Percentiles rank a stretch among this genome's conserved stretches.
Evolutionary conservation across 2,797 vertebrate species (phyloP).

Genomic region (Falco naumanni): DNA sequence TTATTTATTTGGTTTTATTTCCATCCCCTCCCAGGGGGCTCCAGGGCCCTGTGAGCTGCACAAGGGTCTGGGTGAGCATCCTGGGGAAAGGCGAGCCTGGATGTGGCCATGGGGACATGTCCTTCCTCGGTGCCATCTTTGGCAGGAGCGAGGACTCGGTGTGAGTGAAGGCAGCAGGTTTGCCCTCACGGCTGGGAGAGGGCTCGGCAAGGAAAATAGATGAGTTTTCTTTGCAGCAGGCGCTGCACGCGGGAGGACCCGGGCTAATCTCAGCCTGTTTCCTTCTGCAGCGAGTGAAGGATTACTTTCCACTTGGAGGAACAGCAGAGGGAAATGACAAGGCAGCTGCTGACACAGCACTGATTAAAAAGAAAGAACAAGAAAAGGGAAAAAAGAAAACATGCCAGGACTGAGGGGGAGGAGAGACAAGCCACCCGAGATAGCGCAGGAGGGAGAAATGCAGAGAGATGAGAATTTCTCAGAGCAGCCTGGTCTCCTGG

Average conservation of each 20-base stretch:
- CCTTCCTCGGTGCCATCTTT: background rate
- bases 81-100: background rate
- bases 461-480: background rate
- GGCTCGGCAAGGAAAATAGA: background rate
- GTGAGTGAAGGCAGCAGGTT: background rate
- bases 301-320: slow-evolving; percentile 35
- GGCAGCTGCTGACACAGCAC: slow-evolving; percentile 57
- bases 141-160: background rate
- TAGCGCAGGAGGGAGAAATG: fast-evolving
- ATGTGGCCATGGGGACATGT: background rate
- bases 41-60: background rate
- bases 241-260: background rate
- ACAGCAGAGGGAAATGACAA: background rate
- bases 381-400: background rate
- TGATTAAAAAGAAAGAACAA: slow-evolving; percentile 13
- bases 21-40: background rate
- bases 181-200: background rate
- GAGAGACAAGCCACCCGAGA: background rate
- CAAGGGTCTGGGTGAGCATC: background rate
- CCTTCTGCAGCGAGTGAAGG: slow-evolving; percentile 4
- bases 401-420: background rate
- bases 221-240: background rate
- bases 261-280: slow-evolving; percentile 17
- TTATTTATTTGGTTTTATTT: background rate
- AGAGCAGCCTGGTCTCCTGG: background rate